Conservation (phyloP, 2,888 invertebrate species). For the Volucella inflata region DNA sequence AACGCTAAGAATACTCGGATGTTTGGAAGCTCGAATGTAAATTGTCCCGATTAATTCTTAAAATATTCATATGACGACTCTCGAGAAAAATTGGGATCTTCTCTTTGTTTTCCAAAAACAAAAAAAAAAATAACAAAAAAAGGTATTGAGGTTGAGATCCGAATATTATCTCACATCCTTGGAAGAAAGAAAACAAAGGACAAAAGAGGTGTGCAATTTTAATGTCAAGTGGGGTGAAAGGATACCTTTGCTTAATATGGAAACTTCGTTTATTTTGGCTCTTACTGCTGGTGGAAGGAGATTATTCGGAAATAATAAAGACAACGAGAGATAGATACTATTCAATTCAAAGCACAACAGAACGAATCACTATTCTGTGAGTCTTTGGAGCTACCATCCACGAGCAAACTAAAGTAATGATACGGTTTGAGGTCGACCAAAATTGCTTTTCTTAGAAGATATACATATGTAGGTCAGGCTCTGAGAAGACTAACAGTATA, state of each 20-base stretch:
- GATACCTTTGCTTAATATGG: no score
- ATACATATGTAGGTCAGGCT: no score
- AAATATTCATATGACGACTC: slow-evolving; percentile 40
- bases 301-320: slow-evolving; percentile 11
- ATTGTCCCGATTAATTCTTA: slow-evolving; percentile 30
- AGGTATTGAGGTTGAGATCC: slow-evolving; percentile 21
- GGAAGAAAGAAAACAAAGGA: background rate
- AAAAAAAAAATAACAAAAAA: no score
- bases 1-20: background rate
- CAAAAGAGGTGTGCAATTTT: slow-evolving; percentile 24
- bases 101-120: slow-evolving; percentile 14
- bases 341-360: no score
- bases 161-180: background rate
- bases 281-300: background rate
- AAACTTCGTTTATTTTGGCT: no score
- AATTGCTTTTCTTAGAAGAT: no score
- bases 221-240: slow-evolving; percentile 8
- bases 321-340: no score
- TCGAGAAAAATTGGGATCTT: background rate
- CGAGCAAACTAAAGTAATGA: no score
- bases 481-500: no score
- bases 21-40: slow-evolving; percentile 21
- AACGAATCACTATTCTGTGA: no score
- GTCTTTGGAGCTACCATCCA: no score
- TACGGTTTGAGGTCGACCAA: no score